A percentile compares a stretch with the other conserved stretches of the same genome.
phyloP scores from a whole-genome alignment of 2,797 vertebrate genomes.

The Muscicapa comitata region DNA sequence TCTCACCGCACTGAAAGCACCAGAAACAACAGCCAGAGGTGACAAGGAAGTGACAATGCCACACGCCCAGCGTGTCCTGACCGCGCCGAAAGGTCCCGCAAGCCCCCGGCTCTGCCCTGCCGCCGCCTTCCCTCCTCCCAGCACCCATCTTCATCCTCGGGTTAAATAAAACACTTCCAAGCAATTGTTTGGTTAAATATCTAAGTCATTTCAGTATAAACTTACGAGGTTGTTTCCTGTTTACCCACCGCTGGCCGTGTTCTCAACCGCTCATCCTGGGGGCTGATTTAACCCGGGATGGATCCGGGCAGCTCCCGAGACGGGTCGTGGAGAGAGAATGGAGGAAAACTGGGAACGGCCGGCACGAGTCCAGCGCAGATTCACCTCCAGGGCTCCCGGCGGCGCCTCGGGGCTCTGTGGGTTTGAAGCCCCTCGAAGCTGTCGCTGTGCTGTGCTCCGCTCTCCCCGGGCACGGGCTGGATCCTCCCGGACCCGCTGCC shows the following conservation, averaged over 20 bases:
- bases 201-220: neutral
- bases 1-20: fast-evolving
- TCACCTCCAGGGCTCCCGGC: neutral
- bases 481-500: neutral
- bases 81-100: neutral
- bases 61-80: neutral
- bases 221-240: neutral
- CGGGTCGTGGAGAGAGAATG: fast-evolving
- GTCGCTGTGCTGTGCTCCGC: neutral
- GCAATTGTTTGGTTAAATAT: neutral
- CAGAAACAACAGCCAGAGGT: neutral
- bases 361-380: fast-evolving
- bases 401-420: fast-evolving
- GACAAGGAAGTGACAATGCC: neutral
- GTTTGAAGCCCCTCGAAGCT: fast-evolving
- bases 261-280: neutral
- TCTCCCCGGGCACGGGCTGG: fast-evolving
- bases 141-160: neutral
- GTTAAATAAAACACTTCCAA: neutral
- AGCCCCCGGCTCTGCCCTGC: neutral
- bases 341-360: neutral
- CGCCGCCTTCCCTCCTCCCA: neutral
- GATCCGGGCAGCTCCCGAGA: too few relatives aligned
- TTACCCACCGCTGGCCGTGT: neutral
- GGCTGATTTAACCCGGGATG: neutral